Evolutionary conservation across 2,888 invertebrate genomes (phyloP).

Genomic region (Lepetodrilus schrolli): DNA sequence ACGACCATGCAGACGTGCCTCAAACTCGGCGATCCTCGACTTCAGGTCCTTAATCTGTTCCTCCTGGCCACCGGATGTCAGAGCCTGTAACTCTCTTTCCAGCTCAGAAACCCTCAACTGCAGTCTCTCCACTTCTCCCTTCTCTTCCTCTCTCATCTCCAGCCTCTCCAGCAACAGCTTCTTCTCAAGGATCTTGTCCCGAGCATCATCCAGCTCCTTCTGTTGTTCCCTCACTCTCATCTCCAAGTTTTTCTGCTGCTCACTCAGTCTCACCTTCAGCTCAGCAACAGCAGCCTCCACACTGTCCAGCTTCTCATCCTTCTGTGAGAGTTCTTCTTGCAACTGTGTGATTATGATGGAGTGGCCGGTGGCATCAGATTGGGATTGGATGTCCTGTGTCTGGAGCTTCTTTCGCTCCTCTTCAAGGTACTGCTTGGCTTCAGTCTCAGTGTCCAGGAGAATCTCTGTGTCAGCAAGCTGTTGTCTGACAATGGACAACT

Average conservation of each 20-base stretch:
- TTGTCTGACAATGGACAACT: conserved; percentile 20
- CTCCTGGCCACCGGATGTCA: conserved; percentile 16
- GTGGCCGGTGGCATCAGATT: not conserved
- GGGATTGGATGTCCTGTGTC: not conserved
- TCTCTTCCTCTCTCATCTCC: conserved; percentile 41
- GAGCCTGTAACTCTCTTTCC: conserved; percentile 40
- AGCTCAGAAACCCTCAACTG: conserved; percentile 43
- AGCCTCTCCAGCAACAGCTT: conserved; percentile 35
- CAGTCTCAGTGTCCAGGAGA: not conserved
- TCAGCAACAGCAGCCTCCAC: conserved; percentile 39
- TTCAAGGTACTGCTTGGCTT: not conserved
- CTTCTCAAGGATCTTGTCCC: conserved; percentile 33
- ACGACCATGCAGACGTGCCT: not conserved
- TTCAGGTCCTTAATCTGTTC: conserved; percentile 31
- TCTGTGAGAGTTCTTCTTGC: conserved; percentile 19
- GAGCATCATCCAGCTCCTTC: conserved; percentile 28
- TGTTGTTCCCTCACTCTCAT: too few species aligned
- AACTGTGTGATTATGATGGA: not conserved
- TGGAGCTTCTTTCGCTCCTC: not conserved
- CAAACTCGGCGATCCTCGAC: conserved; percentile 3
- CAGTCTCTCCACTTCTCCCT: conserved; percentile 42
- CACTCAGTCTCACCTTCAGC: conserved; percentile 44
- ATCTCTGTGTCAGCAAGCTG: conserved; percentile 33
- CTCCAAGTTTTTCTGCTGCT: conserved; percentile 25
- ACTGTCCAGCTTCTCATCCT: conserved; percentile 29